Base-by-base conservation (phyloP, 2,113 vertebrate species). In the Solea solea region DNA sequence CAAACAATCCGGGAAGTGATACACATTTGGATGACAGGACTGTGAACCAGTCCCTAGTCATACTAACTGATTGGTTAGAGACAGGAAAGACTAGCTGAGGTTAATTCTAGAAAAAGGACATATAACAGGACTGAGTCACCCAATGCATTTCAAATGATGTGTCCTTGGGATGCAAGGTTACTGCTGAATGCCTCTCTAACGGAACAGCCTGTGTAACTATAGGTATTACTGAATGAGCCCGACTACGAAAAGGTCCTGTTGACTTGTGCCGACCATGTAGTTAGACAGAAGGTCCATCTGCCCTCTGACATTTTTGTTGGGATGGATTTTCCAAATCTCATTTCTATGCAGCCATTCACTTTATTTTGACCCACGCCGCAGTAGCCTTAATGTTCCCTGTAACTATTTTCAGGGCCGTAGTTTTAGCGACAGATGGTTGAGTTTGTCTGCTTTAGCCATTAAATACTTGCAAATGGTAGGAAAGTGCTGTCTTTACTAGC, bases 141-240 rank as follows among this genome's bases (percentile, higher is more conserved):
- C 88, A 93, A 90, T 92, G 91, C 91, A 93, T 93, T 93, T 93
- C 84, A 93, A 94, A 91, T 91, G 71, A 83, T 85, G 83, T 89
- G 89, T 90, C 88, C 91, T 92, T 93, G 90, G 77, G 72, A 88
- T 84, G 79, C 84, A 89, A 90, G 89, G 92, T 91, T 86, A 90
- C 75, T 84, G 75, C 76, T 40, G 79, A 83, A 63, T 66, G 69
- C 71, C 53, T 73, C 56, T 68, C 50, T 10, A 13, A 63, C 55
- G 65, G 71, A 84, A 55, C 64, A 69, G 50, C 28, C 76, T 27
- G 51, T 71, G 72, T 68, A 80, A 80, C 71, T 80, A 69, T 68
- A 60, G 63, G 67, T 72, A 46, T 80, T 81, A 78, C 68, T 76
- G 64, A 76, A 79, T 44, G 55, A 60, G 63, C 72, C 67, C 64